Conservation (phyloP, 2,888 invertebrate species). For the Dryobotodes eremita region DNA sequence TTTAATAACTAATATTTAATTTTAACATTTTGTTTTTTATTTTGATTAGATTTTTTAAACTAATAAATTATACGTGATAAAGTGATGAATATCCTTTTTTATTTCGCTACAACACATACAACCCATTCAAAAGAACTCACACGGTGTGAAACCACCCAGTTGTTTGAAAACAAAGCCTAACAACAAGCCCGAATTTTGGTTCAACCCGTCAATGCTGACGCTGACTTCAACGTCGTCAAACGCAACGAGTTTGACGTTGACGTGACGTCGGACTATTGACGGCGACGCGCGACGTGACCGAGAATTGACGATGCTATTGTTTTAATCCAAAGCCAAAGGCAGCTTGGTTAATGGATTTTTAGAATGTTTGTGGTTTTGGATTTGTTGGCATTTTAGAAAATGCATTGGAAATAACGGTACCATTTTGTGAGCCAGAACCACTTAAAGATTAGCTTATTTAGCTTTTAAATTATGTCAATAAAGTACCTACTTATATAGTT, state of each 20-base stretch:
- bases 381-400: not conserved
- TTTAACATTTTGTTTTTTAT: too few relatives aligned
- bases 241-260: slow-evolving; percentile 27
- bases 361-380: not conserved
- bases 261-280: slow-evolving; percentile 20
- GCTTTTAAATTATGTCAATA: too few relatives aligned
- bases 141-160: not conserved
- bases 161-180: slow-evolving; percentile 25
- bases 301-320: slow-evolving; percentile 30
- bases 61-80: too few relatives aligned
- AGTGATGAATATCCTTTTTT: too few relatives aligned
- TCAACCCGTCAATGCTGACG: not conserved
- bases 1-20: too few relatives aligned
- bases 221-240: slow-evolving; percentile 4
- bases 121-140: not conserved
- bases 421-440: too few relatives aligned
- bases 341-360: slow-evolving; percentile 20
- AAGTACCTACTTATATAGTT: too few relatives aligned
- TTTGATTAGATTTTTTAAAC: too few relatives aligned
- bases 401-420: too few relatives aligned
- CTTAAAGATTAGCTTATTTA: too few relatives aligned
- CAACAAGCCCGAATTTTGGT: slow-evolving; percentile 11
- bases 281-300: not conserved
- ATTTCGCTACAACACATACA: not conserved
- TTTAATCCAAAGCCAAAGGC: not conserved